Evolutionary conservation across 2,797 vertebrate species (phyloP), one percentile per base, ranked within the genome.

Genomic region (Hybognathus amarus): DNA sequence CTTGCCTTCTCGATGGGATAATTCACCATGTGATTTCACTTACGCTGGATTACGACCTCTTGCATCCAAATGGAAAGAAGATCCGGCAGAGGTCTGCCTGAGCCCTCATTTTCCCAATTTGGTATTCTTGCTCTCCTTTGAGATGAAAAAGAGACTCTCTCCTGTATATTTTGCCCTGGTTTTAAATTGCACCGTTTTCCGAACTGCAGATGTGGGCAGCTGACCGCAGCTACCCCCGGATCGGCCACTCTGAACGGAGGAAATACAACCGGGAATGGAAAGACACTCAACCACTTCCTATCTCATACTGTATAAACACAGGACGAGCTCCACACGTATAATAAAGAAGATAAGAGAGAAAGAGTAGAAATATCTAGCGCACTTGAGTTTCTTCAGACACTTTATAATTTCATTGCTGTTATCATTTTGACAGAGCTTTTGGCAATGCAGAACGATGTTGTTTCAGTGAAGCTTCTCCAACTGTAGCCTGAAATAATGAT

Each of bases 1-100:
- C 42, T 63, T 47, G 70, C 71, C 77, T 86, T 83, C 84, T 86
- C 67, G 81, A 54, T 83, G 89, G 70, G 78, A 50, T 87, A 84
- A 80, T 91, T 93, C 90, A 91, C 92, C 93, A 94, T 93, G 91
- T 92, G 92, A 95, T 93, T 94, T 93, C 92, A 93, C 93, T 93
- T 93, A 92, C 91, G 89, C 89, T 81, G 36, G 86, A 90, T 91
- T 90, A 89, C 89, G 92, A 33, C 92, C 90, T 90, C 92, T n/a
- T n/a, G 91, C 81, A 83, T 85, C 80, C 83, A 87, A 85, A 82
- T 83, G 83, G 92, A 89, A 85, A 52, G 86, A 87, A 90, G 89
- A 91, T 86, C 88, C 83, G 75, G 80, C 74, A 78, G 85, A 82
- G 90, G 90, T 90, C 90, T 88, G 89, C 89, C 89, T 91, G 81